Evolutionary conservation across 2,113 vertebrate species (phyloP).

Genomic region (Fregetta grallaria): DNA sequence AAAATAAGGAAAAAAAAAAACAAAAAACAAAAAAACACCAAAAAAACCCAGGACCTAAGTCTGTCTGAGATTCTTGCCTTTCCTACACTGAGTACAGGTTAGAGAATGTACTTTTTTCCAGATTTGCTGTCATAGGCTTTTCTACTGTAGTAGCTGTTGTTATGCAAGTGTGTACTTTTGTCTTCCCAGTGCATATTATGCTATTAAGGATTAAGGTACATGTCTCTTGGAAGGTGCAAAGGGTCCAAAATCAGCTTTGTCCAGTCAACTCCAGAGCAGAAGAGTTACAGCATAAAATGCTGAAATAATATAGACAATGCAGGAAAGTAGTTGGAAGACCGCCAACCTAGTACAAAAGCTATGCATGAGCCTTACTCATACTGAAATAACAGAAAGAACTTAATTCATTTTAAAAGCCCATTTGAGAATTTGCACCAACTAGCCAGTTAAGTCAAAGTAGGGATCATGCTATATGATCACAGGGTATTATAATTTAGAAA

Average conservation of each 20-base stretch:
- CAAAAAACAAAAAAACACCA: background rate
- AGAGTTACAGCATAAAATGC: background rate
- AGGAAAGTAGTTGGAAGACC: background rate
- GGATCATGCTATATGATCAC: background rate
- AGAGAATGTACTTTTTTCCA: background rate
- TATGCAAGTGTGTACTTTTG: background rate
- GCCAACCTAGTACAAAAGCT: background rate
- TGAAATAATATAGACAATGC: background rate
- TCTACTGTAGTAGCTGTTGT: background rate
- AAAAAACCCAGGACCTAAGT: background rate
- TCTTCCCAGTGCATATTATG: background rate
- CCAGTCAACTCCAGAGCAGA: background rate
- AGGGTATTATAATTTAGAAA: background rate
- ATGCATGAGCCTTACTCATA: background rate
- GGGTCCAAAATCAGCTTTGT: background rate
- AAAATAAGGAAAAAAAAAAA: background rate
- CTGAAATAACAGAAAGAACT: background rate
- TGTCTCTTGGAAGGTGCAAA: background rate
- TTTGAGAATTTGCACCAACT: background rate
- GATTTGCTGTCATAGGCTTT: background rate
- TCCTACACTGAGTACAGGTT: background rate
- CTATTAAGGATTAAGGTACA: background rate
- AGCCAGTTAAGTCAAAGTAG: background rate
- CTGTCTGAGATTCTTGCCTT: background rate
- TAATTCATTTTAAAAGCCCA: background rate